phyloP scores from a whole-genome alignment of 2,888 invertebrate species.

The Drosophila anomalata region DNA sequence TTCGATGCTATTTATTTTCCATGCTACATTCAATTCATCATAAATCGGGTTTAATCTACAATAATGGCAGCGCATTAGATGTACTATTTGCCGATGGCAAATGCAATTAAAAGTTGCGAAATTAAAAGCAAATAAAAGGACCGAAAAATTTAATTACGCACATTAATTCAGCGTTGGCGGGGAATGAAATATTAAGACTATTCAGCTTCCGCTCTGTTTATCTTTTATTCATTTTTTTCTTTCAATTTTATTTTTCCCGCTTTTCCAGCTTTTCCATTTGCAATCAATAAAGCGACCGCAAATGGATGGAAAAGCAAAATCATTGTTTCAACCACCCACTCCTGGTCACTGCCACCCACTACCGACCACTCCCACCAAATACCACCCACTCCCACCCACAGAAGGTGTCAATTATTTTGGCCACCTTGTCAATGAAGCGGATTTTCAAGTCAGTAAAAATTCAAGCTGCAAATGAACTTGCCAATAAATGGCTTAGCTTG shows the following conservation, averaged over 20 bases:
- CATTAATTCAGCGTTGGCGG: conserved; percentile 21
- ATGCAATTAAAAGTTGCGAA: conserved; percentile 62
- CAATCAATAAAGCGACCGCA: conserved; percentile 63
- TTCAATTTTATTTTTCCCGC: neutral
- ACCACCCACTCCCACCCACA: neutral
- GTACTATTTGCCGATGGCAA: conserved; percentile 27
- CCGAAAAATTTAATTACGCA: conserved; percentile 53
- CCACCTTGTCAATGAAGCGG: conserved; percentile 42
- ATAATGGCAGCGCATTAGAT: conserved; percentile 40
- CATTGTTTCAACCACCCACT: conserved; percentile 20
- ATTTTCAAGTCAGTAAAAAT: conserved; percentile 50
- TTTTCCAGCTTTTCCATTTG: conserved; percentile 41
- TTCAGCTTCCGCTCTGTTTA: conserved; percentile 11
- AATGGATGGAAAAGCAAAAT: conserved; percentile 33
- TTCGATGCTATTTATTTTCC: neutral
- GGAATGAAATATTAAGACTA: conserved; percentile 37
- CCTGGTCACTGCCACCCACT: neutral
- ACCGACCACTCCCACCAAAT: neutral
- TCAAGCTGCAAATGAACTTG: conserved; percentile 49
- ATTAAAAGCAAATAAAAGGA: conserved; percentile 69
- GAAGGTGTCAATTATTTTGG: conserved; percentile 28
- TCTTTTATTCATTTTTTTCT: conserved; percentile 15
- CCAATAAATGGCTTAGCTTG: conserved; percentile 6
- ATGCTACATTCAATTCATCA: neutral
- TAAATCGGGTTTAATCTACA: conserved; percentile 26